A percentile compares a stretch with the other conserved stretches of the same genome.
Conservation (phyloP, 2,888 invertebrate genomes). For the Lepeophtheirus nordmannii region DNA sequence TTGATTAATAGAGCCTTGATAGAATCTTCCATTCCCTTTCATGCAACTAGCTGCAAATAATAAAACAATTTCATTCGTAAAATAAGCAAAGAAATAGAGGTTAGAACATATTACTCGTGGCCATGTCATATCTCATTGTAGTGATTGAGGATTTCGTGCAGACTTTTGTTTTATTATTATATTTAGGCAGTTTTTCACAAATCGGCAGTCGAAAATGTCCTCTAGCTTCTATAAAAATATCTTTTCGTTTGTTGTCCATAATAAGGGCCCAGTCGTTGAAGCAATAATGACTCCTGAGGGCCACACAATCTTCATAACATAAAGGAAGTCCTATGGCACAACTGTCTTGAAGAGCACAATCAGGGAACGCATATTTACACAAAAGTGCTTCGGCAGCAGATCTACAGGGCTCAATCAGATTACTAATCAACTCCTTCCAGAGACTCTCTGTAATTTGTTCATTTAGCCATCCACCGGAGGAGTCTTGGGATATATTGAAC, state of each 20-base stretch:
- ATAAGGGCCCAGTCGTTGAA: conserved; percentile 82
- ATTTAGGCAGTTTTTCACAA: conserved; percentile 60
- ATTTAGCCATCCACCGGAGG: conserved; percentile 56
- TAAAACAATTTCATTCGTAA: conserved; percentile 9
- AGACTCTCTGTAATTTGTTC: conserved; percentile 65
- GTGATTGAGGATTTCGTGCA: conserved; percentile 74
- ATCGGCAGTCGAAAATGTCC: conserved; percentile 76
- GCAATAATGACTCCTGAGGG: conserved; percentile 75
- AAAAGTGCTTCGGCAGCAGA: conserved; percentile 67
- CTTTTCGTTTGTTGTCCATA: conserved; percentile 57
- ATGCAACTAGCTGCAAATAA: conserved; percentile 56
- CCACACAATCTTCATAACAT: conserved; percentile 84
- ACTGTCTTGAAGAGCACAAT: conserved; percentile 52
- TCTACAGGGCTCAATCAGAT: conserved; percentile 63
- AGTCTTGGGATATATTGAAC: conserved; percentile 48
- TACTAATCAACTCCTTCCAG: conserved; percentile 69
- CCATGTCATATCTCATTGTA: conserved; percentile 58
- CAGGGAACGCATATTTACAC: conserved; percentile 81
- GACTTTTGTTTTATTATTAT: conserved; percentile 43
- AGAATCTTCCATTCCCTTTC: conserved; percentile 70
- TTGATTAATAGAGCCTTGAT: conserved; percentile 69
- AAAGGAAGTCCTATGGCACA: conserved; percentile 55
- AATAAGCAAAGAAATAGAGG: background rate
- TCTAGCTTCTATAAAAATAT: conserved; percentile 17
- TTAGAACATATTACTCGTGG: conserved; percentile 49